A percentile compares a stretch with the other conserved stretches of the same genome.
phyloP scores from a whole-genome alignment of 2,113 vertebrate species.

The Oostethus manadensis region DNA sequence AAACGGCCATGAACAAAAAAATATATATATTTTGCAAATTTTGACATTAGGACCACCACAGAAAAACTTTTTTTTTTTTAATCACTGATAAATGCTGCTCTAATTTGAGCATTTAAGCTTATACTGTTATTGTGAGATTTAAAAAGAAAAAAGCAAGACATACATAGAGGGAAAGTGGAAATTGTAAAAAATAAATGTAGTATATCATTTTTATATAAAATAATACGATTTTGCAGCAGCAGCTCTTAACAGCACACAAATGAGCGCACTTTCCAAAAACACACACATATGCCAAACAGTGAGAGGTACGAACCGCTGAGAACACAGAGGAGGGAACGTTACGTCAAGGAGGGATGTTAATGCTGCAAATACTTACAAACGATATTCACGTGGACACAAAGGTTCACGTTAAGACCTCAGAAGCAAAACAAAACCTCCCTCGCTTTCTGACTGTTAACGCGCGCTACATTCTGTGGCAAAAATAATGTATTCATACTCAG shows the following conservation, averaged over 20 bases:
- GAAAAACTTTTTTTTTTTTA: slow-evolving; percentile 2
- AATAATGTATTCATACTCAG: slow-evolving; percentile 21
- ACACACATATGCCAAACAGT: slow-evolving; percentile 29
- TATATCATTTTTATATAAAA: slow-evolving; percentile 53
- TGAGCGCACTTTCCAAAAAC: slow-evolving; percentile 18
- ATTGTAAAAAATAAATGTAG: slow-evolving; percentile 45
- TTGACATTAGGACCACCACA: neutral
- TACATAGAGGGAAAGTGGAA: slow-evolving; percentile 18
- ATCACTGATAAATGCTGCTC: slow-evolving; percentile 14
- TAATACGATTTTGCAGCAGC: slow-evolving; percentile 58
- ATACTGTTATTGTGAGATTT: slow-evolving; percentile 21
- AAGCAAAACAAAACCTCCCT: slow-evolving; percentile 9
- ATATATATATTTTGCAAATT: neutral
- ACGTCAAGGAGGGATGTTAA: neutral
- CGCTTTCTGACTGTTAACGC: neutral
- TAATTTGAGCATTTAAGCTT: neutral
- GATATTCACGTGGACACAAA: slow-evolving; percentile 9
- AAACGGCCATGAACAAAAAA: neutral
- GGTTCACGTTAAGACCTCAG: slow-evolving; percentile 5
- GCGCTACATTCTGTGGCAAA: slow-evolving; percentile 18
- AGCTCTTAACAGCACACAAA: slow-evolving; percentile 29
- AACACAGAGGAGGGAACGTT: slow-evolving; percentile 10
- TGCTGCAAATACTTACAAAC: slow-evolving; percentile 20
- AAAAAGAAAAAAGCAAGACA: slow-evolving; percentile 13
- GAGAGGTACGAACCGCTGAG: slow-evolving; percentile 26